phyloP scores from a whole-genome alignment of 1,140 invertebrate species.

The Drosophila nebulosa region DNA sequence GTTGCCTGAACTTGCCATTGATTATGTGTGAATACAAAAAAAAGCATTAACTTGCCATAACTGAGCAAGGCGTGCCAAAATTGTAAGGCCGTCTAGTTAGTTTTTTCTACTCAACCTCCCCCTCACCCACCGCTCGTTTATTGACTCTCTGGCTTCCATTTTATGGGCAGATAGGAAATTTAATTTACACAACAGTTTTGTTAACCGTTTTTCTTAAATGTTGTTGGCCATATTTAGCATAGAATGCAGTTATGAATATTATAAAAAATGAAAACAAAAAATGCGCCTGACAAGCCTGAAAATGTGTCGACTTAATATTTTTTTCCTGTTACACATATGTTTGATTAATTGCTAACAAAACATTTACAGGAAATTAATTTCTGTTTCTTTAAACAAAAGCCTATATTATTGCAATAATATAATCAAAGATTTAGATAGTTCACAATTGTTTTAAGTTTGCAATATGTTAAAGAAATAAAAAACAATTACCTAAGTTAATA shows the following conservation, averaged over 20 bases:
- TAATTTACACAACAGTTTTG: conserved; percentile 50
- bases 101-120: not conserved
- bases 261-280: not conserved
- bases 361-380: not conserved
- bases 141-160: conserved; percentile 28
- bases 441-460: too few species aligned
- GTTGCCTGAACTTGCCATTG: conserved; percentile 50
- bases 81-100: conserved; percentile 39
- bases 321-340: conserved; percentile 17
- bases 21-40: conserved; percentile 46
- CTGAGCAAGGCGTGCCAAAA: conserved; percentile 36
- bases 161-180: conserved; percentile 45
- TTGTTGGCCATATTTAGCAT: conserved; percentile 28
- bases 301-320: conserved; percentile 12
- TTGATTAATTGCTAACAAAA: not conserved
- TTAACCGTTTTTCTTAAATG: conserved; percentile 37
- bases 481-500: too few species aligned
- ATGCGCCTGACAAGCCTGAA: conserved; percentile 28
- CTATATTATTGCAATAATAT: too few species aligned
- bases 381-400: not conserved
- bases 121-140: conserved; percentile 13
- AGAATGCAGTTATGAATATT: conserved; percentile 27
- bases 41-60: conserved; percentile 36
- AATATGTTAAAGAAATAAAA: too few species aligned
- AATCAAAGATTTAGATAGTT: too few species aligned